Conservation (phyloP, 2,797 vertebrate species). For the Karalla daura region DNA sequence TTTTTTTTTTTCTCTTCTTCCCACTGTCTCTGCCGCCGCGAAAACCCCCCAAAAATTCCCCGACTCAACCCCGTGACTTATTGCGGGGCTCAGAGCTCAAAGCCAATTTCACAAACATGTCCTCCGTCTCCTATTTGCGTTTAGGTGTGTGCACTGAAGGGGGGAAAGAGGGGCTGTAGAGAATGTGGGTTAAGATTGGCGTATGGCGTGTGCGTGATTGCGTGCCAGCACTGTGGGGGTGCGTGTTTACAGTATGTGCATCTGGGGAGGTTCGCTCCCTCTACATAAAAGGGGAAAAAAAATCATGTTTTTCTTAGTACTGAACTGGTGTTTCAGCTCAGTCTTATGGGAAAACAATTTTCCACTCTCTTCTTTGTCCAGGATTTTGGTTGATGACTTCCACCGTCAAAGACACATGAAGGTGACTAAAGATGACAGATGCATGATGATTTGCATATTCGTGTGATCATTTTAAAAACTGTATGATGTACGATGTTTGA, state of each 20-base stretch:
- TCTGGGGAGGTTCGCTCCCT: conserved; percentile 26
- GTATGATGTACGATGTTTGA: too few species aligned
- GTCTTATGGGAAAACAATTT: not conserved
- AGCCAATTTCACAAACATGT: conserved; percentile 79
- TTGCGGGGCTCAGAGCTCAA: conserved; percentile 72
- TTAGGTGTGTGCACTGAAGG: conserved; percentile 70
- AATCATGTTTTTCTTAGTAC: conserved; percentile 21
- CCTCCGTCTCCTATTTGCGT: conserved; percentile 70
- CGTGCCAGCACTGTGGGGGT: conserved; percentile 29
- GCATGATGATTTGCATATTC: too few species aligned
- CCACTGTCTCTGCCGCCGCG: conserved; percentile 47
- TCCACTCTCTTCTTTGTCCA: not conserved
- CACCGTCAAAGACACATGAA: not conserved
- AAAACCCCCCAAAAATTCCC: conserved; percentile 71
- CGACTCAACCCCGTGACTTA: conserved; percentile 75
- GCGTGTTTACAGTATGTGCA: conserved; percentile 24
- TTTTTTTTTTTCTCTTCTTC: conserved; percentile 77
- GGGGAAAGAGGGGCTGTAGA: conserved; percentile 49
- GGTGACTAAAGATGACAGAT: too few species aligned
- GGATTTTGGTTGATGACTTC: not conserved
- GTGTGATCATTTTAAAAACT: too few species aligned
- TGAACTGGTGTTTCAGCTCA: not conserved
- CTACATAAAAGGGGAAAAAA: conserved; percentile 33
- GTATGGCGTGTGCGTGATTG: conserved; percentile 46
- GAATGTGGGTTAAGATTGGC: conserved; percentile 60